phyloP scores from a whole-genome alignment of 2,888 invertebrate genomes.

The Phaedon cochleariae region DNA sequence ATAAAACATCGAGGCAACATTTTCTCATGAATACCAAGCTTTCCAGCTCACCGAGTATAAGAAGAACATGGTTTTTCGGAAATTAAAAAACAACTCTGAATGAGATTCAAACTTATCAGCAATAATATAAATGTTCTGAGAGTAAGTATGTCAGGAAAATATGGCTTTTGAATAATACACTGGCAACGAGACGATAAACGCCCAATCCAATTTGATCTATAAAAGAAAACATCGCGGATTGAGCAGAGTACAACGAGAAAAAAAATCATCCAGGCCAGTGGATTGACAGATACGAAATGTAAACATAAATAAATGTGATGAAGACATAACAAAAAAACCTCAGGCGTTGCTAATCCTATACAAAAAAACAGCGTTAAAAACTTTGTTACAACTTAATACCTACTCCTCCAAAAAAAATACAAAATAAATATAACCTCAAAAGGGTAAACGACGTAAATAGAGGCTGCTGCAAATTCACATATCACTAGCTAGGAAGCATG shows the following conservation, averaged over 20 bases:
- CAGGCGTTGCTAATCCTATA: background rate
- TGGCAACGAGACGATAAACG: no score
- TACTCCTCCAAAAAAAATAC: slow-evolving; percentile 5
- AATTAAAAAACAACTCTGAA: background rate
- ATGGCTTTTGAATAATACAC: background rate
- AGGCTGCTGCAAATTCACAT: no score
- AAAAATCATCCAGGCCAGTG: no score
- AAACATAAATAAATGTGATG: slow-evolving; percentile 1
- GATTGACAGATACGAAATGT: background rate
- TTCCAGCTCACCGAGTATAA: no score
- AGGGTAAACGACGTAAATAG: no score
- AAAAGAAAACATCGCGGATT: no score
- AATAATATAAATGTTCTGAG: background rate
- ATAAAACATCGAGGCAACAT: no score
- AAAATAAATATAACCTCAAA: slow-evolving; percentile 15
- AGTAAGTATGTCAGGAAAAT: background rate
- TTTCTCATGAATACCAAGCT: no score
- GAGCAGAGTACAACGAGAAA: no score
- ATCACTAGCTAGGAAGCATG: no score
- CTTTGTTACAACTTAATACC: slow-evolving; percentile 8
- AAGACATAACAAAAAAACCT: background rate
- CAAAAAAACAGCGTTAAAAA: background rate
- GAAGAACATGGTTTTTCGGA: no score
- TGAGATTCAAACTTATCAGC: background rate
- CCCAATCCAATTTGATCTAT: no score